Evolutionary conservation across 2,888 invertebrate species (phyloP), one percentile per base, ranked within the genome.

Genomic region (Sinodicranocentrus sp.): DNA sequence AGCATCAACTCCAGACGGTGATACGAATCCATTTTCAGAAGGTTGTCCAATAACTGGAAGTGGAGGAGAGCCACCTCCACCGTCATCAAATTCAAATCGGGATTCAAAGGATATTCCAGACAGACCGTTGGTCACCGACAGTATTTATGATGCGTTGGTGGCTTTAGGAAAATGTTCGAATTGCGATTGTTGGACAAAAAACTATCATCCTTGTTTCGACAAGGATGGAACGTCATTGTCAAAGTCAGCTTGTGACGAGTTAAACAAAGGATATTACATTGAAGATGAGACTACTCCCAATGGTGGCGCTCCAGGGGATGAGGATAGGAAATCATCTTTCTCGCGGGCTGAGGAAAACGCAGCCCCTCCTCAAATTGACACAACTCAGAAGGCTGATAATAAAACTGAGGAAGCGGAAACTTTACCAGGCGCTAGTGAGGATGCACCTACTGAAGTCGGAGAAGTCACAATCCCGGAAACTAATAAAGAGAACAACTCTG

Each of bases 181-280:
- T n/a, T 28, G 17, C 8, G 13, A 61, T 5, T n/a, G n/a, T n/a
- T 61, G 61, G 61, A n/a, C 13, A n/a, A 61, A 61, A 13, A 61
- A 61, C n/a, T 61, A 61, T 17, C 61, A 61, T 19, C 61, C 61
- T 5, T 61, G 61, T 28, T 61, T 23, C 25, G 61, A 26, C 10
- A 23, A 57, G 13, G 23, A 57, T 25, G 61, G 8, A 28, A 3
- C 25, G 10, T 10, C 21, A 52, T 52, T 57, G 25, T 8, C n/a
- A n/a, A n/a, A n/a, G 25, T 10, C 48, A 48, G n/a, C 5, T 25
- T 57, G 57, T 23, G 57, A 57, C 8, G 15, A 57, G n/a, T 10
- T 10, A 13, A 25, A 57, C 8, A 25, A 25, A 25, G 10, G 25
- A 57, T 57, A 25, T 48, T 10, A 48, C n/a, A n/a, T n/a, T 48